Evolutionary conservation across 2,888 invertebrate genomes (phyloP).

Genomic region (Tolmerus cingulatus): DNA sequence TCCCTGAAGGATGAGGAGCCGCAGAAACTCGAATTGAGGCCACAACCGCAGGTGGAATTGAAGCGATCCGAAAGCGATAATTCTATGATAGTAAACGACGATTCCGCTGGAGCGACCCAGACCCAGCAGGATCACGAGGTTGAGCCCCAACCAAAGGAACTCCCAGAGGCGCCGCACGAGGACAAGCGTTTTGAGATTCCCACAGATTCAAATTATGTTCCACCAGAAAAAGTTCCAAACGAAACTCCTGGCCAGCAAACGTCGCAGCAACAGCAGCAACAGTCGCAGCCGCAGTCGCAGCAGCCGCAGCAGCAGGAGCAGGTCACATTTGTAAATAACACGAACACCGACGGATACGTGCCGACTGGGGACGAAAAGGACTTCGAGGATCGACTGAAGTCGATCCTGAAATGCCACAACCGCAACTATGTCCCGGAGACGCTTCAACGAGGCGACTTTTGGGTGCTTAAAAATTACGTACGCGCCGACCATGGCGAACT

Average conservation of each 20-base stretch:
- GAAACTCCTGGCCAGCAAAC: background rate
- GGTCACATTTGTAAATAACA: slow-evolving; percentile 55
- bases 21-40: background rate
- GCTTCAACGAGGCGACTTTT: slow-evolving; percentile 80
- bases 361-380: slow-evolving; percentile 61
- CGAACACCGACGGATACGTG: slow-evolving; percentile 57
- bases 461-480: slow-evolving; percentile 89
- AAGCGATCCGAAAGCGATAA: background rate
- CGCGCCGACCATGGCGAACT: slow-evolving; percentile 74
- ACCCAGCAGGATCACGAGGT: slow-evolving; percentile 49
- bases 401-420: slow-evolving; percentile 70
- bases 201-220: slow-evolving; percentile 49
- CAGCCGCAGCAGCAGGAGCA: slow-evolving; percentile 11
- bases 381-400: slow-evolving; percentile 60
- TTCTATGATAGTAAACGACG: background rate
- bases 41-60: background rate
- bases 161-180: slow-evolving; percentile 42
- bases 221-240: slow-evolving; percentile 25
- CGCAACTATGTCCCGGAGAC: slow-evolving; percentile 69
- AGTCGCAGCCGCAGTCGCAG: background rate
- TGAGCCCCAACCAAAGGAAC: slow-evolving; percentile 36
- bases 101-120: background rate
- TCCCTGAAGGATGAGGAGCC: background rate
- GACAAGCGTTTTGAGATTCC: slow-evolving; percentile 52
- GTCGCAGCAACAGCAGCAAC: background rate